Percentiles rank a stretch among this genome's conserved stretches.
phyloP scores from a whole-genome alignment of 2,888 invertebrate species.

The Stenodera caucasica region DNA sequence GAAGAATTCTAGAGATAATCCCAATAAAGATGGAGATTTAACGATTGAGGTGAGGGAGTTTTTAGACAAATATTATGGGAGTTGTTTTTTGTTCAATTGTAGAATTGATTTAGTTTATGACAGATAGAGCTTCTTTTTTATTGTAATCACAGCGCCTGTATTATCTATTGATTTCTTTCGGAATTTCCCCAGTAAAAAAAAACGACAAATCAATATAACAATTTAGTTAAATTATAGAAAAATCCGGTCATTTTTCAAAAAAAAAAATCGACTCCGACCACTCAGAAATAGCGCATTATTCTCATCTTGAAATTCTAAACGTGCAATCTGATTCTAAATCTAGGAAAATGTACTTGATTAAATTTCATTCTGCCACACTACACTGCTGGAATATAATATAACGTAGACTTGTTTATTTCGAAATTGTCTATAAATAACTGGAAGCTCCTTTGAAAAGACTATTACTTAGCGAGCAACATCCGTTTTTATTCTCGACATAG shows the following conservation, averaged over 20 bases:
- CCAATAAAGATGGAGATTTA: too few relatives aligned
- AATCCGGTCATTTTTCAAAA: too few relatives aligned
- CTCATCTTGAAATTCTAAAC: too few relatives aligned
- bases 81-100: background rate
- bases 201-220: slow-evolving; percentile 22
- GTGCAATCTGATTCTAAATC: background rate
- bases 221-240: slow-evolving; percentile 16
- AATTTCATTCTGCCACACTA: too few relatives aligned
- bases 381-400: background rate
- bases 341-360: background rate
- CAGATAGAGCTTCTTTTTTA: background rate
- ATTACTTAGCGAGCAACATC: background rate
- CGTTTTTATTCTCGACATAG: background rate
- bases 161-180: slow-evolving; percentile 22
- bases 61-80: background rate
- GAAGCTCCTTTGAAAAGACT: background rate
- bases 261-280: too few relatives aligned
- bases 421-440: background rate
- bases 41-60: too few relatives aligned
- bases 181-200: background rate
- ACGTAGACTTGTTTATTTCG: background rate
- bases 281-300: too few relatives aligned
- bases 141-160: slow-evolving; percentile 18
- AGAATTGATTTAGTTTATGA: background rate
- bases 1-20: too few relatives aligned